phyloP scores from a whole-genome alignment of 1,140 invertebrate species.

The Planococcus citri region DNA sequence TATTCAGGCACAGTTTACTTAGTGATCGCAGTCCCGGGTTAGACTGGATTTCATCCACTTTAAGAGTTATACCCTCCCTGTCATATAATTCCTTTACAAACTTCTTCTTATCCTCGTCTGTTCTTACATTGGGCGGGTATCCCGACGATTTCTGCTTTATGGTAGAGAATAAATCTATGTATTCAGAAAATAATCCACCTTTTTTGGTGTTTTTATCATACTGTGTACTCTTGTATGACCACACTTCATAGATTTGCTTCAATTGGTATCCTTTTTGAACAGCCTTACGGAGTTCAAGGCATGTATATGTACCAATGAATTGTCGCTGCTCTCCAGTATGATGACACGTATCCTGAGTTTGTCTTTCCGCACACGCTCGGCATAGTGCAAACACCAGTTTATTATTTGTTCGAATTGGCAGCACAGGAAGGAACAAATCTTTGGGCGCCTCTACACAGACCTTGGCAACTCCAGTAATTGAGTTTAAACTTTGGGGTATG shows the following conservation, averaged over 20 bases:
- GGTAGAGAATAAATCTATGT: conserved; percentile 32
- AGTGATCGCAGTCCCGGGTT: neutral
- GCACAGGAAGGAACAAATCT: conserved; percentile 31
- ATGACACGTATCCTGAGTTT: conserved; percentile 22
- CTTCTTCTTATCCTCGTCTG: conserved; percentile 27
- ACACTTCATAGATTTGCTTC: conserved; percentile 33
- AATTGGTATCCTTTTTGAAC: conserved; percentile 32
- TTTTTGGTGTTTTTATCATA: conserved; percentile 23
- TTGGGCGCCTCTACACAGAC: conserved; percentile 31
- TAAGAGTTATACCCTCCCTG: conserved; percentile 32
- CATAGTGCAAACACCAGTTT: conserved; percentile 32
- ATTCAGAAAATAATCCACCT: conserved; percentile 30
- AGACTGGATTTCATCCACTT: conserved; percentile 29
- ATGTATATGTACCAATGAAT: conserved; percentile 34
- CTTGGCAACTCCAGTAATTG: conserved; percentile 29
- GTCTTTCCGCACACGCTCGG: conserved; percentile 27
- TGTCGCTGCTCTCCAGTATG: conserved; percentile 31
- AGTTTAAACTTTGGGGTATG: no score
- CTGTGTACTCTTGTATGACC: conserved; percentile 30
- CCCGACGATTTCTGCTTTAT: conserved; percentile 32
- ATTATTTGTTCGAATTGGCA: conserved; percentile 28
- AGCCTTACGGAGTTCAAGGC: conserved; percentile 33
- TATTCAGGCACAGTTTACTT: no score
- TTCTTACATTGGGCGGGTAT: conserved; percentile 30
- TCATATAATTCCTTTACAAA: conserved; percentile 32